A percentile compares a stretch with the other conserved stretches of the same genome.
phyloP scores from a whole-genome alignment of 2,113 vertebrate species.

The Progne subis region DNA sequence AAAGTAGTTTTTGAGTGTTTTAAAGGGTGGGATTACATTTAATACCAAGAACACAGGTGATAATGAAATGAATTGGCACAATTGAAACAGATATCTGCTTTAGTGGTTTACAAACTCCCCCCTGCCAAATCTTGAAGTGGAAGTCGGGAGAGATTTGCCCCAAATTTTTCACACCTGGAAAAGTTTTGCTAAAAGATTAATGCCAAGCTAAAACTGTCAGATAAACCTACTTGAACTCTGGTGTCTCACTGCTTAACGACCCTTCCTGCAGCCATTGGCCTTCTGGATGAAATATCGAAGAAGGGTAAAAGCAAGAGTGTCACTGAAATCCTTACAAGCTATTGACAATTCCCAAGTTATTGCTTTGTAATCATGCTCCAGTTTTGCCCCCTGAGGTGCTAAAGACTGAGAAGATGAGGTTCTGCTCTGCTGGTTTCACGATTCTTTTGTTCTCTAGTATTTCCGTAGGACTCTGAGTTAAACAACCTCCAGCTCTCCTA shows the following conservation, averaged over 20 bases:
- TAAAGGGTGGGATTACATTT: background rate
- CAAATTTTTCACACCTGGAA: background rate
- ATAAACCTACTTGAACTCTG: background rate
- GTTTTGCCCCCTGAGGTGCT: background rate
- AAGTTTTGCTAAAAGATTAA: background rate
- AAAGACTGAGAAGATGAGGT: background rate
- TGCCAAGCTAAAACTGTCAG: background rate
- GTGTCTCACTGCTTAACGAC: background rate
- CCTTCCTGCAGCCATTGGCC: background rate
- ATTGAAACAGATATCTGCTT: background rate
- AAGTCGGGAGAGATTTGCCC: background rate
- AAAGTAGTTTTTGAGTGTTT: background rate
- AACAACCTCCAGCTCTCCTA: background rate
- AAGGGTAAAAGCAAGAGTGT: background rate
- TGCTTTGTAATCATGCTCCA: background rate
- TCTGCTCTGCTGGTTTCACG: background rate
- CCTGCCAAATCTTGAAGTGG: background rate
- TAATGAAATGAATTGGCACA: background rate
- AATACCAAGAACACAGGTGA: background rate
- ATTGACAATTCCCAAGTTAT: background rate
- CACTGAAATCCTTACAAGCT: background rate
- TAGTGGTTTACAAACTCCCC: background rate
- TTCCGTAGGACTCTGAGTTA: background rate
- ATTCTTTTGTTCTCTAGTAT: background rate
- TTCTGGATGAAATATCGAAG: background rate